Base-by-base conservation (phyloP, 1,140 invertebrate genomes). In the Temnothorax longispinosus region DNA sequence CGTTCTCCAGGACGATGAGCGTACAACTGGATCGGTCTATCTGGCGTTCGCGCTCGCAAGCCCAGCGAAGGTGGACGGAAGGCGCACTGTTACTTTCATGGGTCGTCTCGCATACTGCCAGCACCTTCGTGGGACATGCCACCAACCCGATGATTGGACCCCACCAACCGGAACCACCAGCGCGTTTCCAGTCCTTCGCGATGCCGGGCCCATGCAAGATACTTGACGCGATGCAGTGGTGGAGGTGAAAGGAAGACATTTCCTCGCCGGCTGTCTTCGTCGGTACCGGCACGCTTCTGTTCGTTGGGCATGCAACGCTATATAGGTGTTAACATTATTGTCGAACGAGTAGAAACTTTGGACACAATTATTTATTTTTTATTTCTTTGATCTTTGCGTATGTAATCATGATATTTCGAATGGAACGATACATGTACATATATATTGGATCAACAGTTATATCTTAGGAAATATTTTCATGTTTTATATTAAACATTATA, bases 61-160 rank as follows among this genome's bases (percentile, higher is more conserved):
- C 27, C 27, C 32, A 41, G 77, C 65, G 84, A 81, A 54, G 80
- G 75, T 35, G 67, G 47, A 15, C 60, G 27, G 71, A 50, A 15
- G 82, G 90, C 74, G 84, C 92, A 94, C 94, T 95, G 93, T 95
- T 95, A 94, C 94, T 95, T 95, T 95, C 94, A 94, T 95, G 93
- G 93, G 92, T 94, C 92, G 92, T 91, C 88, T 93, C 90, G 89
- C 89, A 92, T 90, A 89, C 91, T 90, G 85, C 64, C 52, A 50
- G 35, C 56, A 71, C 38, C 76, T 88, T 88, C 88, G 56, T 60
- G 80, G 69, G 54, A 75, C 32, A 74, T 15, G 32, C 56, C 77
- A 50, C 35, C 50, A 81, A 65, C 85, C 85, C 85, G 47, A 65
- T 78, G 52, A 13, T 47, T 21, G 38, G 77, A 47, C 86, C 91